Base-by-base conservation (phyloP, 2,113 vertebrate genomes). In the Psilopsiagon aurifrons region DNA sequence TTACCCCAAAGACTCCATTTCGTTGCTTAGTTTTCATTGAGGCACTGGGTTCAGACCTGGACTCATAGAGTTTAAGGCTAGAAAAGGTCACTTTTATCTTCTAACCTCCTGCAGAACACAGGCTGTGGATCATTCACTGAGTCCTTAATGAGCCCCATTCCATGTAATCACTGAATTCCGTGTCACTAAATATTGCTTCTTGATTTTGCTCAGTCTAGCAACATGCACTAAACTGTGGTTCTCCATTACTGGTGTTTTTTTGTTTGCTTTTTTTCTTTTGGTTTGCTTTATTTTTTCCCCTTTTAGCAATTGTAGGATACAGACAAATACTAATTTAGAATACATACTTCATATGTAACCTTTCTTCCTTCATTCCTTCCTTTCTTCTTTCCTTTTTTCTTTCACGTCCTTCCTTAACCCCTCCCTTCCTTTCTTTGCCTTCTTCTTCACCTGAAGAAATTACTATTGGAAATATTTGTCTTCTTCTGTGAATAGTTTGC, bases 21-120 rank as follows among this genome's bases (percentile, higher is more conserved):
- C 1, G 4, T 90, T 76, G 25, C 62, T 90, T 63, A 78, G 71
- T 75, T 90, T 88, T 93, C 55, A 24, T 33, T 90, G 83, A 51
- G 44, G 90, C 46, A 12, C 46, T 39, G 10, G 14, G 25, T 93
- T 83, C 60, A 75, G 51, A 78, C 47, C 41, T 73, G 55, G 71
- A 93, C 90, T 94, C 64, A 74, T 74, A 71, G 75, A 94, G 88
- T 92, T 74, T 88, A 39, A 93, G 76, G 19, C 68, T 88, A 83
- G 79, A 74, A 93, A 94, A 88, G 77, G 87, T 96, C 71, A 70
- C 47, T 95, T 93, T 90, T 92, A 94, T 94, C 64, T 96, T 86
- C 88, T 88, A 90, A 94, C 85, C 68, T 86, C 68, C 60, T 74
- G 51, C 13, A 81, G 66, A 90, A 70, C 90, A 96, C 46, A 94